Evolutionary conservation across 2,888 invertebrate species (phyloP), one percentile per base, ranked within the genome.

Genomic region (Folsomia manolachei): DNA sequence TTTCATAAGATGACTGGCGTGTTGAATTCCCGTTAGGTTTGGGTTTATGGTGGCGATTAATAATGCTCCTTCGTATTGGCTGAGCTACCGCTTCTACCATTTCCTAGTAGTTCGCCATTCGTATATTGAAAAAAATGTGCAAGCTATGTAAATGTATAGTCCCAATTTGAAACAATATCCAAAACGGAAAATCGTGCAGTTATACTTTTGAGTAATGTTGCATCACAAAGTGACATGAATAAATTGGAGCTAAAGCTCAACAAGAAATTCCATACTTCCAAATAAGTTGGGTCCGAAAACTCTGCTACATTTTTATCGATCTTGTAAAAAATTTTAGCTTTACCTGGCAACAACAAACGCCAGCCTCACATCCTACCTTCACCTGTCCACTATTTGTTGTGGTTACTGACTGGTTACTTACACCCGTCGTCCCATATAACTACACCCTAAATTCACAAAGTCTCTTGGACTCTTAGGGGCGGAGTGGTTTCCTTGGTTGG

Each of bases 241-340:
- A 56, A 56, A 56, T 56, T 56, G 56, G 7, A 56, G 56, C 19
- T 56, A 7, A n/a, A 21, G 56, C 56, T n/a, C 7, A 56, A 56
- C 18, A 56, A 19, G 56, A 56, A 56, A 56, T 19, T 56, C 56
- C 56, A 14, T n/a, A 39, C 14, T 39, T 39, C 39, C 19, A 56
- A 56, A 56, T 56, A 56, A 56, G 56, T 56, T 56, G 7, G 19
- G 56, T 56, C 56, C 39, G 39, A 39, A 14, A 56, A 56, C 56
- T 56, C 21, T 19, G 18, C 21, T 19, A 56, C 56, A 56, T 56
- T 56, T 56, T 56, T 56, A 56, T 56, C 56, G 56, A 56, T 56
- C 56, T 56, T n/a, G 18, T 56, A 56, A 19, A 7, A 19, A 56
- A 56, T n/a, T n/a, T n/a, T n/a, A n/a, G n/a, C 56, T 56, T 56